phyloP scores from a whole-genome alignment of 2,888 invertebrate genomes.

The Aplocera efformata region DNA sequence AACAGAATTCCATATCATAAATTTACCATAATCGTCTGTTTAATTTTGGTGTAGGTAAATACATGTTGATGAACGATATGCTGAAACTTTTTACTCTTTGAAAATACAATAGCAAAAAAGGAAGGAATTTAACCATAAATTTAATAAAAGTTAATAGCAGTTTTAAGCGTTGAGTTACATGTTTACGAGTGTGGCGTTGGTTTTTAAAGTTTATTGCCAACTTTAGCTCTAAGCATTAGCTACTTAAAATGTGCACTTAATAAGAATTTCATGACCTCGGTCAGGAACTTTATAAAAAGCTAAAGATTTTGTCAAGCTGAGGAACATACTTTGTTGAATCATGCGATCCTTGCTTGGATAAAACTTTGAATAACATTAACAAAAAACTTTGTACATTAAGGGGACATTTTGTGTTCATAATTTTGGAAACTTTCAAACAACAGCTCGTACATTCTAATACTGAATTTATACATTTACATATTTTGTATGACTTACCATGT shows the following conservation, averaged over 20 bases:
- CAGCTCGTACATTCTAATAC: not conserved
- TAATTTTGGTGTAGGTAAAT: no score
- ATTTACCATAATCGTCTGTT: no score
- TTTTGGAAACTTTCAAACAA: constrained; percentile 14
- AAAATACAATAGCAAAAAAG: constrained; percentile 17
- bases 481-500: not conserved
- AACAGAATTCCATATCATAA: no score
- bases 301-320: constrained; percentile 2
- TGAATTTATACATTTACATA: constrained; percentile 1
- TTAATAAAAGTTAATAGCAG: constrained; percentile 21
- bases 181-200: constrained; percentile 24
- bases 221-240: constrained; percentile 8
- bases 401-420: constrained; percentile 19
- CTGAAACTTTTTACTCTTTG: not conserved
- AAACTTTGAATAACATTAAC: constrained; percentile 16
- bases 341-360: constrained; percentile 10
- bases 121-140: constrained; percentile 7
- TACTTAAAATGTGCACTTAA: constrained; percentile 11
- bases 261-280: constrained; percentile 8
- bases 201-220: constrained; percentile 16
- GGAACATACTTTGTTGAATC: constrained; percentile 1
- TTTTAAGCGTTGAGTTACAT: constrained; percentile 28
- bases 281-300: constrained; percentile 8
- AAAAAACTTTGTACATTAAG: constrained; percentile 18
- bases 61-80: no score